Percentiles rank a stretch among this genome's conserved stretches.
These are phyloP conservation scores for Oreochromis tanganicae DNA, from an alignment of 2,113 vertebrate genomes.

Conservation along the genomic window DNA sequence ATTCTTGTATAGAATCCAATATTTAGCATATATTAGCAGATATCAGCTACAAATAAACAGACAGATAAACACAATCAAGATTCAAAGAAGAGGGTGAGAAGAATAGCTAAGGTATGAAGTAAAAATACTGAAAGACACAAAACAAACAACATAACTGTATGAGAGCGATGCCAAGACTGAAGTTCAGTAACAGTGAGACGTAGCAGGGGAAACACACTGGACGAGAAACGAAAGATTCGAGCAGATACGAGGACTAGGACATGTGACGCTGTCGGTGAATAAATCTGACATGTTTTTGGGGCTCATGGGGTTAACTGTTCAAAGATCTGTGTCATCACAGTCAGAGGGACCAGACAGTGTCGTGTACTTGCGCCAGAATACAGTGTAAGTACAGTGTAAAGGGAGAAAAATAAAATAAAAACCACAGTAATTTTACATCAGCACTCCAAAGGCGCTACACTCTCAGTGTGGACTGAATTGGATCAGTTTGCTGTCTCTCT, in stretches of 20 bases:
- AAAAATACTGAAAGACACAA: no score
- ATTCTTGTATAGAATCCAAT: neutral
- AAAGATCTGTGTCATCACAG: no score
- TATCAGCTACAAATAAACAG: neutral
- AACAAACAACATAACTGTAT: neutral
- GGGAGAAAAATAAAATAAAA: neutral
- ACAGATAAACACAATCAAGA: no score
- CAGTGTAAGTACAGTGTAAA: neutral
- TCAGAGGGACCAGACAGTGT: neutral
- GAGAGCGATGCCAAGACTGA: neutral
- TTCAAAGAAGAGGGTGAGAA: no score
- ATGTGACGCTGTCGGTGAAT: neutral
- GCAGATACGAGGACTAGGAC: neutral
- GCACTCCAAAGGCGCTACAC: neutral
- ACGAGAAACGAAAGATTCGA: rapidly evolving
- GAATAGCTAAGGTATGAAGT: no score
- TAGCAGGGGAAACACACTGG: neutral
- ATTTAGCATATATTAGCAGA: neutral
- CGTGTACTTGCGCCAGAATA: neutral
- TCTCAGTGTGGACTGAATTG: neutral
- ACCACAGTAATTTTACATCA: neutral
- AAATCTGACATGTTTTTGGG: no score
- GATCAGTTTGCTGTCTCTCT: neutral
- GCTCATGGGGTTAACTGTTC: no score
- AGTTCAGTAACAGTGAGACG: neutral